Base-by-base conservation (phyloP, 2,113 vertebrate genomes). In the Oenanthe melanoleuca region DNA sequence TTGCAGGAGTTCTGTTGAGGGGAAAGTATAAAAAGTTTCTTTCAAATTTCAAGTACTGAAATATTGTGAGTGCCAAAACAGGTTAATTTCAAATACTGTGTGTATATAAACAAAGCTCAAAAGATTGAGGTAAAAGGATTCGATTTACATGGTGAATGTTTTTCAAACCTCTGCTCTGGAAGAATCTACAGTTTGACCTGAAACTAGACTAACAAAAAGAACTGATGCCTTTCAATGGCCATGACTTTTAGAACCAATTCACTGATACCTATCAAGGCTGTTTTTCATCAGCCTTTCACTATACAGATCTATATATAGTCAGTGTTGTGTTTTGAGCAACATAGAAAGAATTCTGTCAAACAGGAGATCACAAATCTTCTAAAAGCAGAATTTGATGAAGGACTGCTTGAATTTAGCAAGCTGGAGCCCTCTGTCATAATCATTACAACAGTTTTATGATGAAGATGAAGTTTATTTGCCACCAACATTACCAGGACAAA, bases 401-500 rank as follows among this genome's bases (percentile, higher is more conserved):
- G 70, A 65, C 53, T 91, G 49, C 52, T 70, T 96, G 67, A 96
- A 96, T 97, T 96, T 59, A 78, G 83, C 45, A 89, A 93, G 90
- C 90, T 84, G 67, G 89, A 86, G 61, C 73, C 40, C 47, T 93
- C 92, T 88, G 95, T 95, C 94, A 96, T 60, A 95, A 93, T 80
- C 80, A 92, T 92, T 65, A 49, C 92, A 92, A 96, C 93, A 96
- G 72, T 85, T 84, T 80, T 72, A 94, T 73, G 93, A 97, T 86
- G 93, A 97, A 96, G 95, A 94, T 94, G 89, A 97, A 95, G 92
- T 96, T 95, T 86, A 92, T 93, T 92, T 95, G 96, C 94, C 96
- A 97, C 85, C 95, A 96, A 97, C 89, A 97, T 97, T 92, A 97
- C 95, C 94, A 83, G 94, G 96, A 98, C 98, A 98, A 97, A 97